Percentiles rank a stretch among this genome's conserved stretches.
Evolutionary conservation across 2,113 vertebrate genomes (phyloP).

Genomic region (Regulus satrapa): DNA sequence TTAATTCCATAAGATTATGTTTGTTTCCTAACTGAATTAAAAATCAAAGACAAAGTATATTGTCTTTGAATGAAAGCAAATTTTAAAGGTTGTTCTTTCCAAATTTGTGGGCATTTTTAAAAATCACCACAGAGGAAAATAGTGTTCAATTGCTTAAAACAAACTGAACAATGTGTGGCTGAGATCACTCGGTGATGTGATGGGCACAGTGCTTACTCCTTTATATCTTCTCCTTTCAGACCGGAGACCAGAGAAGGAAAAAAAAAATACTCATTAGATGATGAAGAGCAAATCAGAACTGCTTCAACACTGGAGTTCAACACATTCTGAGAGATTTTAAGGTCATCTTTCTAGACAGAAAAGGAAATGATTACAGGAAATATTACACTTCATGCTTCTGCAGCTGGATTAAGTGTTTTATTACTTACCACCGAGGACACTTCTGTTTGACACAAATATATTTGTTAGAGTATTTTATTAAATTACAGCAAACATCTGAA

Average conservation of each 20-base stretch:
- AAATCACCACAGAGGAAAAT: background rate
- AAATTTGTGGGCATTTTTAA: background rate
- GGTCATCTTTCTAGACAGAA: slow-evolving; percentile 8
- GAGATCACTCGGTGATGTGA: background rate
- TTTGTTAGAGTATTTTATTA: slow-evolving; percentile 61
- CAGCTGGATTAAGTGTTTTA: slow-evolving; percentile 59
- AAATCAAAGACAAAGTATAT: background rate
- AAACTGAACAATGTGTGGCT: background rate
- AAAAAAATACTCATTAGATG: background rate
- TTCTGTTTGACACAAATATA: slow-evolving; percentile 59
- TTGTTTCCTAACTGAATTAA: background rate
- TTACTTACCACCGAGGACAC: slow-evolving; percentile 52
- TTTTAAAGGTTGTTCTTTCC: background rate
- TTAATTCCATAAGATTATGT: background rate
- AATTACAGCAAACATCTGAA: slow-evolving; percentile 59
- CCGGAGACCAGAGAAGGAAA: background rate
- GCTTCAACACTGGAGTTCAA: background rate
- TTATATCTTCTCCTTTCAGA: background rate
- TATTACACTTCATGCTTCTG: slow-evolving; percentile 42
- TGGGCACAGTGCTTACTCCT: background rate
- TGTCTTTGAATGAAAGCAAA: background rate
- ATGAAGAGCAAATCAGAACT: background rate
- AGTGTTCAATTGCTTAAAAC: background rate
- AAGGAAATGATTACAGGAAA: slow-evolving; percentile 34
- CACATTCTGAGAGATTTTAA: background rate